A percentile compares a stretch with the other conserved stretches of the same genome.
phyloP scores from a whole-genome alignment of 2,113 vertebrate genomes.

The Todiramphus chloris region DNA sequence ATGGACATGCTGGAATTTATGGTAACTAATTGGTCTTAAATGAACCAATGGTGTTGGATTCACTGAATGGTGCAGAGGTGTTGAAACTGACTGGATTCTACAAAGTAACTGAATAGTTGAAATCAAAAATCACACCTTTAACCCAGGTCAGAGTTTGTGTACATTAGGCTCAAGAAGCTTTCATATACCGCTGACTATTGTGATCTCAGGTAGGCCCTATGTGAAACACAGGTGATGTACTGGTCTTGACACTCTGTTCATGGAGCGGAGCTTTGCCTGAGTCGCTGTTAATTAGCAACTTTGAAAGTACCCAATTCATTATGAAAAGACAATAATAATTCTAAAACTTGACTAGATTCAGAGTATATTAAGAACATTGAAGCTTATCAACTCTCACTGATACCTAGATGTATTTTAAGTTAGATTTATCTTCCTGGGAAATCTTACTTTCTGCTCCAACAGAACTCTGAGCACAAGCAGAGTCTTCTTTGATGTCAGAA shows the following conservation, averaged over 20 bases:
- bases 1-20: not conserved
- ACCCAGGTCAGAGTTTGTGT: not conserved
- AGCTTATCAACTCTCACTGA: not conserved
- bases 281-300: not conserved
- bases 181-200: not conserved
- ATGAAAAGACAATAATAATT: not conserved
- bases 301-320: not conserved
- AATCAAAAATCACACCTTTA: not conserved
- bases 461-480: not conserved
- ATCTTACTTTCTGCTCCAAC: not conserved
- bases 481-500: not conserved
- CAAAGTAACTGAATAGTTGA: not conserved
- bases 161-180: not conserved
- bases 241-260: not conserved
- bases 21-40: not conserved
- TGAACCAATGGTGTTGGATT: not conserved
- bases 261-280: not conserved
- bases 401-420: not conserved
- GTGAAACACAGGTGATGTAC: not conserved
- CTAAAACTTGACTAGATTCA: not conserved
- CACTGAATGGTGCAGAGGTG: not conserved
- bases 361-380: not conserved
- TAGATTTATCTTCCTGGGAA: not conserved
- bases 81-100: not conserved
- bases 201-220: not conserved